Evolutionary conservation across 1,140 invertebrate species (phyloP).

Genomic region (Listronotus bonariensis): DNA sequence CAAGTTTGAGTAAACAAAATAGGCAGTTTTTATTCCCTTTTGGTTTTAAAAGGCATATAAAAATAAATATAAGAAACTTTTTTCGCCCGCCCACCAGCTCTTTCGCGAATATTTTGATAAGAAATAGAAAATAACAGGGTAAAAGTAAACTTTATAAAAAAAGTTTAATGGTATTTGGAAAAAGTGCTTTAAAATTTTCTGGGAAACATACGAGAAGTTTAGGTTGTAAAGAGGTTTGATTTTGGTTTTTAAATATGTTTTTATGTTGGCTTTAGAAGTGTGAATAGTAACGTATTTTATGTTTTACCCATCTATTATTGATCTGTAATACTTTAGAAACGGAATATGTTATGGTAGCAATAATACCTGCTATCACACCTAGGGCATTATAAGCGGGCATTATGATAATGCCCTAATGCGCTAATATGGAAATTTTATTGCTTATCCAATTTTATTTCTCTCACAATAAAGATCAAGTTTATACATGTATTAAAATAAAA

Average conservation of each 20-base stretch:
- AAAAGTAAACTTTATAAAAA: slow-evolving; percentile 7
- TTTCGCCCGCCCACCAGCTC: neutral
- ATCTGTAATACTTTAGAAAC: too few species aligned
- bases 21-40: neutral
- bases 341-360: too few species aligned
- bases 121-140: neutral
- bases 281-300: too few species aligned
- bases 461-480: too few species aligned
- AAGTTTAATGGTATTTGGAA: slow-evolving; percentile 3
- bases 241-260: neutral
- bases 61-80: slow-evolving; percentile 5
- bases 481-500: too few species aligned
- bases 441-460: too few species aligned
- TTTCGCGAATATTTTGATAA: neutral
- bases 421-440: too few species aligned
- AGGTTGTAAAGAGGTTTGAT: neutral
- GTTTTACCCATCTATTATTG: too few species aligned
- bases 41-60: slow-evolving; percentile 1
- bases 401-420: too few species aligned
- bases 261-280: too few species aligned
- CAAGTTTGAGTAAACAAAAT: neutral
- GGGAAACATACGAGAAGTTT: neutral
- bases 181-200: neutral
- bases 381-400: too few species aligned
- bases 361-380: too few species aligned